phyloP scores from a whole-genome alignment of 2,797 vertebrate species.

The Natrix natrix region DNA sequence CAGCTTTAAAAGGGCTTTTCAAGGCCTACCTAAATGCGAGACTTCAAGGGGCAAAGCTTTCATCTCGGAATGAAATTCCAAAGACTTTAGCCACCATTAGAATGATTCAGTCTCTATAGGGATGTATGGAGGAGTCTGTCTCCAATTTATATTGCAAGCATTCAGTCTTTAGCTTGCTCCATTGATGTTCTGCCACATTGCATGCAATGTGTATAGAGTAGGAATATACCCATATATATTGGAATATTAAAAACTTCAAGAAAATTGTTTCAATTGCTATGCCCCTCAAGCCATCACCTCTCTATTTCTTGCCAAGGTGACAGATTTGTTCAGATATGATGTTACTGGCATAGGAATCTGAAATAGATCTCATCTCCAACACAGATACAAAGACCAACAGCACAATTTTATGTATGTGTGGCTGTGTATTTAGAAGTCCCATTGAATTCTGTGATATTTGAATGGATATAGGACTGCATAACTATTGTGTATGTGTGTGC shows the following conservation, averaged over 20 bases:
- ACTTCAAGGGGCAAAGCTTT: background rate
- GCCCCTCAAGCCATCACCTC: background rate
- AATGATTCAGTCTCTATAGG: background rate
- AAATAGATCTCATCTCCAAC: conserved; percentile 9
- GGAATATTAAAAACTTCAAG: background rate
- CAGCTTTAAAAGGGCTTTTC: background rate
- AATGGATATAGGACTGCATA: background rate
- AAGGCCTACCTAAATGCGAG: background rate
- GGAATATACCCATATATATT: background rate
- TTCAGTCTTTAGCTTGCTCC: background rate
- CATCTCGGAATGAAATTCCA: background rate
- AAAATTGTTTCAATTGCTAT: background rate
- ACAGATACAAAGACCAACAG: background rate
- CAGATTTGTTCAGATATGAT: conserved; percentile 47
- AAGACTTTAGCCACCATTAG: background rate
- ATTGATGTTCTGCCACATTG: background rate
- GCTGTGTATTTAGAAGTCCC: background rate
- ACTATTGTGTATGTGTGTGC: background rate
- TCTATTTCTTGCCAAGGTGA: background rate
- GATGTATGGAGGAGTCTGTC: background rate
- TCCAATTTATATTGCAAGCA: background rate
- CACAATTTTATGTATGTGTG: background rate
- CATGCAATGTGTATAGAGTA: background rate
- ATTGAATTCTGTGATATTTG: background rate
- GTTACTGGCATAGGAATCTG: conserved; percentile 38